Evolutionary conservation across 2,888 invertebrate genomes (phyloP).

Genomic region (Pseudococcus longispinus): DNA sequence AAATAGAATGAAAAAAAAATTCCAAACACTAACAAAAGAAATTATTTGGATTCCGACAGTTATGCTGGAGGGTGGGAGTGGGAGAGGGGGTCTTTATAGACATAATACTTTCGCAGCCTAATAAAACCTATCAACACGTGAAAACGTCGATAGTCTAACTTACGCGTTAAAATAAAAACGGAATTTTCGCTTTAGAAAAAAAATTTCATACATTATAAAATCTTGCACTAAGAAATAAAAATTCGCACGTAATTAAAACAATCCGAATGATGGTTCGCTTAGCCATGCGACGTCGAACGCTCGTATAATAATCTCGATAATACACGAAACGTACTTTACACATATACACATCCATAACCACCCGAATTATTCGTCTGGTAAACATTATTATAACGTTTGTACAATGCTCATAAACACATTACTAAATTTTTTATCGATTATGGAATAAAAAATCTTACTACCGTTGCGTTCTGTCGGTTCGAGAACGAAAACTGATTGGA

Average conservation of each 20-base stretch:
- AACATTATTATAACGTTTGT: constrained; percentile 2
- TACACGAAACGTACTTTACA: neutral
- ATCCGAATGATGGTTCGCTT: neutral
- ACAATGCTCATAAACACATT: constrained; percentile 37
- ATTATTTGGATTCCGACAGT: no score
- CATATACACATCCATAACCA: neutral
- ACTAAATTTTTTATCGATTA: constrained; percentile 35
- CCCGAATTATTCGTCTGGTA: constrained; percentile 6
- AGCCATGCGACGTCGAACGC: neutral
- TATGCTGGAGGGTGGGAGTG: no score
- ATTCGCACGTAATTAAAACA: neutral
- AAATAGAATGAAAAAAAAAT: no score
- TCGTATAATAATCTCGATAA: neutral
- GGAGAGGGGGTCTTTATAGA: no score
- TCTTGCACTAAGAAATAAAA: neutral
- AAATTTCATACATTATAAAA: neutral
- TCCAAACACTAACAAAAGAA: no score
- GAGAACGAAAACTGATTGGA: neutral
- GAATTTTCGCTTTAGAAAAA: no score
- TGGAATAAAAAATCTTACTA: neutral
- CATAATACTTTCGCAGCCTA: no score
- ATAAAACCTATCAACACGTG: no score
- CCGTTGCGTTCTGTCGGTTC: neutral
- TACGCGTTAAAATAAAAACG: no score
- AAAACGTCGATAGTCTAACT: no score